Evolutionary conservation across 2,113 vertebrate species (phyloP).

Genomic region (Gallinago paraguaiae): DNA sequence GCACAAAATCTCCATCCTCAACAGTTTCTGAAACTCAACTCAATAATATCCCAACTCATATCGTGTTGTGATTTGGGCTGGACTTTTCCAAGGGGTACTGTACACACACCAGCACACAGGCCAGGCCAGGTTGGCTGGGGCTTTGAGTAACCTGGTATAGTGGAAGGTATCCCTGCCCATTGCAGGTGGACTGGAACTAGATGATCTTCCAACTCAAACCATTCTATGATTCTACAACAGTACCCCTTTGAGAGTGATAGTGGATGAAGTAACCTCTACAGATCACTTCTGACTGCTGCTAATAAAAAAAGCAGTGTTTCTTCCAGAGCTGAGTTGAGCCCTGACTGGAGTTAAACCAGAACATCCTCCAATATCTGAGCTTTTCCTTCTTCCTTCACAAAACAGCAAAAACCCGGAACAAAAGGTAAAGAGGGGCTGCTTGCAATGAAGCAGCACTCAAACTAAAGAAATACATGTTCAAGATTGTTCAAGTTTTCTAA

Average conservation of each 20-base stretch:
- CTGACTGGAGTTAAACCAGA: background rate
- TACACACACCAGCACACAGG: background rate
- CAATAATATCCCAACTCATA: background rate
- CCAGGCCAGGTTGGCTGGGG: background rate
- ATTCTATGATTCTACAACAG: background rate
- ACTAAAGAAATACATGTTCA: slow-evolving; percentile 58
- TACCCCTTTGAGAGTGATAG: background rate
- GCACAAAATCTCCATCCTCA: background rate
- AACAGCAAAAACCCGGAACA: background rate
- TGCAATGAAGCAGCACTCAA: slow-evolving; percentile 55
- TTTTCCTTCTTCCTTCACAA: slow-evolving; percentile 32
- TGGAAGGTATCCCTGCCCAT: background rate
- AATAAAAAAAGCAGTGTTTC: background rate
- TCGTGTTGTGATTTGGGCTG: background rate
- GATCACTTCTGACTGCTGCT: background rate
- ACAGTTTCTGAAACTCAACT: background rate
- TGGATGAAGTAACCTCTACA: background rate
- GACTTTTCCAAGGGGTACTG: background rate
- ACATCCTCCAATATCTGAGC: background rate
- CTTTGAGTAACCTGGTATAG: background rate
- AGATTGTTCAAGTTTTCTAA: slow-evolving; percentile 64
- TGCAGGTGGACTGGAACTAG: background rate
- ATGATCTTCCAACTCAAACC: background rate
- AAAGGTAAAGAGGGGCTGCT: background rate
- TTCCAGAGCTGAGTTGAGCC: background rate